A percentile compares a stretch with the other conserved stretches of the same genome.
Evolutionary conservation across 2,888 invertebrate species (phyloP).

Genomic region (Allophyes oxyacanthae): DNA sequence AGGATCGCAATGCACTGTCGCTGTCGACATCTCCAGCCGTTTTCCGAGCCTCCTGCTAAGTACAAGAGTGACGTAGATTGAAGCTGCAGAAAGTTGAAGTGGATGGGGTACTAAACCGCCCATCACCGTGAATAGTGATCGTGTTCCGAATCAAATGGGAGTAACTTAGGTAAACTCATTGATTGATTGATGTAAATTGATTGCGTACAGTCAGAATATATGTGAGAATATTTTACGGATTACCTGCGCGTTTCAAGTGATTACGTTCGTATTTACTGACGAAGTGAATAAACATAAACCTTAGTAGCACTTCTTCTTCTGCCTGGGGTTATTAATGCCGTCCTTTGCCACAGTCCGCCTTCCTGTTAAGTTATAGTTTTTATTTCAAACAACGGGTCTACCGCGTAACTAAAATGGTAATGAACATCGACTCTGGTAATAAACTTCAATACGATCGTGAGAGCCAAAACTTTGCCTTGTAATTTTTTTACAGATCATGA

Average conservation of each 20-base stretch:
- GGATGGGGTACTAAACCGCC: constrained; percentile 60
- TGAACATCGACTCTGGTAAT: too few relatives aligned
- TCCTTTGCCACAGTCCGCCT: too few relatives aligned
- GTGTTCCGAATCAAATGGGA: constrained; percentile 66
- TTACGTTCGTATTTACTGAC: constrained; percentile 15
- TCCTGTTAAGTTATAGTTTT: too few relatives aligned
- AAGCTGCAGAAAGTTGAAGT: constrained; percentile 57
- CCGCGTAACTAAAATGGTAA: too few relatives aligned
- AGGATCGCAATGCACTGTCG: too few relatives aligned
- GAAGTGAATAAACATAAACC: neutral
- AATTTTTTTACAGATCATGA: too few relatives aligned
- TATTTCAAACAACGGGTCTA: too few relatives aligned
- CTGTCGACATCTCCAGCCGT: constrained; percentile 12
- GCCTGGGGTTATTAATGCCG: too few relatives aligned
- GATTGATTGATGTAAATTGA: constrained; percentile 73
- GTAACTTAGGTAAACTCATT: constrained; percentile 59
- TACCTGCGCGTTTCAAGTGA: constrained; percentile 13
- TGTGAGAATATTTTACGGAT: constrained; percentile 54
- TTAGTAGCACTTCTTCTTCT: neutral
- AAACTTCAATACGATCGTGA: too few relatives aligned
- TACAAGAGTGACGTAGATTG: constrained; percentile 66
- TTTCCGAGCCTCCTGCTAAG: constrained; percentile 39
- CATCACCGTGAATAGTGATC: constrained; percentile 64
- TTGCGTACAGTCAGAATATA: constrained; percentile 47
- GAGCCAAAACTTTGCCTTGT: too few relatives aligned